Base-by-base conservation (phyloP, 2,888 invertebrate genomes). In the Malachius bipustulatus region DNA sequence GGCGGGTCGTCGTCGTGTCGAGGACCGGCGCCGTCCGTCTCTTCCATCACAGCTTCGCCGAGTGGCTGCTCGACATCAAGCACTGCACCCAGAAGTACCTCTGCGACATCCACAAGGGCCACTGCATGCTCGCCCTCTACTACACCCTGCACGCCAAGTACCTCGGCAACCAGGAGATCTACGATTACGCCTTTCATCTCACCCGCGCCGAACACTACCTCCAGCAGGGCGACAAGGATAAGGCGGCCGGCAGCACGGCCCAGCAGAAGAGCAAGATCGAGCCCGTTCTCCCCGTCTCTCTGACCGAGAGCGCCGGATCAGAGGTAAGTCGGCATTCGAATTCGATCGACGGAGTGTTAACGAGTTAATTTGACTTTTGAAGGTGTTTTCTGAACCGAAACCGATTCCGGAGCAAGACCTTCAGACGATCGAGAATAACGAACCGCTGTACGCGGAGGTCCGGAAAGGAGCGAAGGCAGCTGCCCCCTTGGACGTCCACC, bases 21-120 rank as follows among this genome's bases (percentile, higher is more conserved):
- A 59, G 67, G 2, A 71, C 69, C 2, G 74, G 77, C 2, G 69
- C 70, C 37, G 65, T 81, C 39, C 71, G 78, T 33, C 70, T 93
- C 30, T 93, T 94, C 65, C 94, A 96, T 62, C 88, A 89, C 57
- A 91, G 90, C 40, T 94, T 94, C 61, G 84, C 90, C 14, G 83
- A 85, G 56, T 96, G 96, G 96, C 65, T 96, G 46, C 66, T 88
- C 35, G 96, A 96, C 60, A 93, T 96, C n/a, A 96, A 96, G 62
- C 93, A 96, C 56, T 93, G 94, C 60, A 96, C 94, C 2, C 82
- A 90, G 48, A 84, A 90, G 49, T 96, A 90, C 62, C 69, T 94
- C 44, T 94, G 90, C 60, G 79, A 81, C 46, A 78, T 84, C 4
- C 70, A 76, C 33, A 85, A 88, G 48, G 94, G 94, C 0, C 93